These are phyloP conservation scores for Nixonia krombeini DNA, from an alignment of 1,140 invertebrate genomes.

Conservation along the genomic window DNA sequence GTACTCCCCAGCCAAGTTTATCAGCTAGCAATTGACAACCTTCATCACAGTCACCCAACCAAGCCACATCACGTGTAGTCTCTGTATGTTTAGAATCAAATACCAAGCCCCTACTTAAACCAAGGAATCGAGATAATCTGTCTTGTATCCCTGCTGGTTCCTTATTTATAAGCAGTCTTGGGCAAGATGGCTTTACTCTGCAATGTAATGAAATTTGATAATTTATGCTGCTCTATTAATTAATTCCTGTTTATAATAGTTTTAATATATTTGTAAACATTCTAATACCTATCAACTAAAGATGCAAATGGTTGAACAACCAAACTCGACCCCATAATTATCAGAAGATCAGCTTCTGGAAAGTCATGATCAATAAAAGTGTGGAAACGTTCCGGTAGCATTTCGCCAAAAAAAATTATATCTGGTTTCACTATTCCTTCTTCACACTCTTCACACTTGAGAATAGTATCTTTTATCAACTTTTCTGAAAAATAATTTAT, in stretches of 20 bases:
- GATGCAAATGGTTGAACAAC: constrained; percentile 97
- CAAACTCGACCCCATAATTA: constrained; percentile 96
- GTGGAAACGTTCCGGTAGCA: constrained; percentile 84
- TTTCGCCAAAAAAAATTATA: constrained; percentile 95
- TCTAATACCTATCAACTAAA: constrained; percentile 80
- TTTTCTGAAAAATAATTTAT: constrained; percentile 77
- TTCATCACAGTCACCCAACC: constrained; percentile 90
- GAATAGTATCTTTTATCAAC: constrained; percentile 81
- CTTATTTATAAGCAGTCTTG: constrained; percentile 88
- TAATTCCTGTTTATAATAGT: too few relatives aligned
- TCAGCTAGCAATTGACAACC: constrained; percentile 85
- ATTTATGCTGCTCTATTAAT: too few relatives aligned
- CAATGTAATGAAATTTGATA: too few relatives aligned
- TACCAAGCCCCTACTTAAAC: constrained; percentile 75
- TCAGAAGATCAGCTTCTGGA: constrained; percentile 88
- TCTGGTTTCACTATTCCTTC: constrained; percentile 91
- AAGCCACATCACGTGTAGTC: constrained; percentile 83
- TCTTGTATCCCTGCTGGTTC: constrained; percentile 79
- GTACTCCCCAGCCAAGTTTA: constrained; percentile 86
- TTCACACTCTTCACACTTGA: constrained; percentile 81
- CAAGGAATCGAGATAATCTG: constrained; percentile 72
- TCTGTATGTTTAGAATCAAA: constrained; percentile 77
- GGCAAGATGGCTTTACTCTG: constrained; percentile 81
- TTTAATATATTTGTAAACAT: not conserved
- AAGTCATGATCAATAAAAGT: constrained; percentile 81